These are phyloP conservation scores for Sebastiscus tertius DNA, from an alignment of 2,797 vertebrate genomes.

Conservation along the genomic window DNA sequence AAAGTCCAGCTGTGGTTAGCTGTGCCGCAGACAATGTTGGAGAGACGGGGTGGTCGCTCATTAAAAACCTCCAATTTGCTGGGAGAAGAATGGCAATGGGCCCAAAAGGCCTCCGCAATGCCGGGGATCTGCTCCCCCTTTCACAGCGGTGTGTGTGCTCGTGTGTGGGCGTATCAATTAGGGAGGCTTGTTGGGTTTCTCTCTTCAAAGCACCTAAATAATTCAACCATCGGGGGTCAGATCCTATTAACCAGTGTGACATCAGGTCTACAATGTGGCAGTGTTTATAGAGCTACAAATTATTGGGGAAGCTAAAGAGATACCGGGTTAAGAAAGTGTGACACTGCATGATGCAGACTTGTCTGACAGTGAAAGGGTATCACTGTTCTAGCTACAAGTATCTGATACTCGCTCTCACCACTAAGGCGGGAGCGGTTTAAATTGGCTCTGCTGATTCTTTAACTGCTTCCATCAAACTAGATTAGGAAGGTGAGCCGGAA, in stretches of 20 bases:
- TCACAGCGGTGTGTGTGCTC: conserved; percentile 51
- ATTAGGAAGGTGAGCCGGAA: conserved; percentile 71
- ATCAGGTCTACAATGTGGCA: conserved; percentile 53
- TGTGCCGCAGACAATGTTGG: conserved; percentile 59
- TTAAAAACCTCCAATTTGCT: conserved; percentile 76
- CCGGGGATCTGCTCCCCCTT: conserved; percentile 52
- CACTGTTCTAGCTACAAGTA: conserved; percentile 31
- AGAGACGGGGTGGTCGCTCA: conserved; percentile 72
- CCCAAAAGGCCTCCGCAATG: conserved; percentile 50
- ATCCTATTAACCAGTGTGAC: conserved; percentile 75
- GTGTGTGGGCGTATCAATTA: conserved; percentile 77
- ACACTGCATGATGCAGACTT: conserved; percentile 39
- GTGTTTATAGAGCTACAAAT: conserved; percentile 65
- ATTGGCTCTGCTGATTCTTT: conserved; percentile 70
- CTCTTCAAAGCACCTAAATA: conserved; percentile 78
- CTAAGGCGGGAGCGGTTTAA: conserved; percentile 47
- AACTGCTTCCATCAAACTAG: conserved; percentile 70
- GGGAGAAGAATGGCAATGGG: conserved; percentile 70
- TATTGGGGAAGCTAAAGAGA: conserved; percentile 45
- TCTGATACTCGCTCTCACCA: conserved; percentile 34
- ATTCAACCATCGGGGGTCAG: conserved; percentile 80
- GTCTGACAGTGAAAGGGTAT: conserved; percentile 37
- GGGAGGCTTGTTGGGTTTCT: conserved; percentile 69
- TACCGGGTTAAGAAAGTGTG: conserved; percentile 36
- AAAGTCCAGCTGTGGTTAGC: conserved; percentile 64